A percentile compares a stretch with the other conserved stretches of the same genome.
phyloP scores from a whole-genome alignment of 2,113 vertebrate genomes.

The Crotophaga sulcirostris region DNA sequence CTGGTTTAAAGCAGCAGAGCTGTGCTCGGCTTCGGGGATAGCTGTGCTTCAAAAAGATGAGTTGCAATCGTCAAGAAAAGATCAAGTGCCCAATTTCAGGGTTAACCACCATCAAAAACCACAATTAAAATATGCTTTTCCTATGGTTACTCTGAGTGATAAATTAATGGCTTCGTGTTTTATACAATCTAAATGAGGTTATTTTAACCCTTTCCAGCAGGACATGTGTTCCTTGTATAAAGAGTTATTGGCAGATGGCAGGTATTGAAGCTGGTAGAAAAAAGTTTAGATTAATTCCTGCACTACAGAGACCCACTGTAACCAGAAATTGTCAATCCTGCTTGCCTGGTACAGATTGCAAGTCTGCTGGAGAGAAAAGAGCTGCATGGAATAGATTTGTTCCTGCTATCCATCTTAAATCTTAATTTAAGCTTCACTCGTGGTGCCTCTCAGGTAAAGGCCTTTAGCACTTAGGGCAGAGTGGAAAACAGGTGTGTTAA shows the following conservation, averaged over 20 bases:
- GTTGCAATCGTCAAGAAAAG: background rate
- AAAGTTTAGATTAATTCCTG: background rate
- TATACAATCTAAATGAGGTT: background rate
- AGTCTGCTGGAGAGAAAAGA: background rate
- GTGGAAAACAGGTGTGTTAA: background rate
- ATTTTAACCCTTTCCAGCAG: background rate
- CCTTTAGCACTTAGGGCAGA: background rate
- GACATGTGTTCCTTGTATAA: fast-evolving
- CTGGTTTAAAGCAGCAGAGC: background rate
- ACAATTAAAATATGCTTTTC: background rate
- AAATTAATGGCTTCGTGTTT: too few relatives aligned
- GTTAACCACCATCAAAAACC: background rate
- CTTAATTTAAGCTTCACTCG: background rate
- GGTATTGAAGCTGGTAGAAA: background rate
- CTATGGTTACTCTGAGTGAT: background rate
- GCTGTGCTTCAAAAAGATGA: background rate
- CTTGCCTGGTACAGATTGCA: fast-evolving
- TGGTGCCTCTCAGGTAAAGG: background rate
- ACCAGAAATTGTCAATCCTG: background rate
- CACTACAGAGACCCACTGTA: background rate
- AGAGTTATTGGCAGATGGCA: background rate
- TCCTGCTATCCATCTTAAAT: background rate
- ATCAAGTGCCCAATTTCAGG: background rate
- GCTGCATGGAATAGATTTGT: background rate
- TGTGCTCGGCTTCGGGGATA: background rate